Percentiles rank a stretch among this genome's conserved stretches.
Evolutionary conservation across 2,797 vertebrate species (phyloP).

Genomic region (Denticeps clupeoides): DNA sequence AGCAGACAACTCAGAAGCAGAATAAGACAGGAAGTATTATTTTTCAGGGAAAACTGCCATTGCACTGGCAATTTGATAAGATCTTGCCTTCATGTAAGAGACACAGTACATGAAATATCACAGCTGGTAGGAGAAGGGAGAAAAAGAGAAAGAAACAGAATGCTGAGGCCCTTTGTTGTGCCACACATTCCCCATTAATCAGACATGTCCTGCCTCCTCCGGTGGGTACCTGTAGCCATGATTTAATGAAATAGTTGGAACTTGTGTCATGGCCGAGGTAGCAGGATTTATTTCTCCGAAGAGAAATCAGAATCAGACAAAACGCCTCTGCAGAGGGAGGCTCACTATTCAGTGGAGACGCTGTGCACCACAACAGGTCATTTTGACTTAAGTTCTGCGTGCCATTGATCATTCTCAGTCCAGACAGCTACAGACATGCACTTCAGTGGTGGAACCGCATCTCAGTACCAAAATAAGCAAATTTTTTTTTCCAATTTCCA

Average conservation of each 20-base stretch:
- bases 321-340: constrained; percentile 10
- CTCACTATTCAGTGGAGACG: constrained; percentile 5
- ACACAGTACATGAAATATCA: neutral
- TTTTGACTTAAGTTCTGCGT: constrained; percentile 4
- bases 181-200: constrained; percentile 19
- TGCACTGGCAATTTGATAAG: constrained; percentile 10
- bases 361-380: constrained; percentile 12
- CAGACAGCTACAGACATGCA: neutral
- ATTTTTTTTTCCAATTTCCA: too few species aligned
- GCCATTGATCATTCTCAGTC: constrained; percentile 16
- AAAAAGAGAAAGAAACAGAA: neutral
- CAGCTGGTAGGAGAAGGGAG: neutral
- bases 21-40: constrained; percentile 9
- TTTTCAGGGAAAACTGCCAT: constrained; percentile 3
- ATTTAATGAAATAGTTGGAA: constrained; percentile 27
- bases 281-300: constrained; percentile 13
- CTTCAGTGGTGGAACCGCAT: neutral
- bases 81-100: constrained; percentile 12
- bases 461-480: too few species aligned
- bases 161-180: constrained; percentile 8
- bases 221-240: constrained; percentile 19
- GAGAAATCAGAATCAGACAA: constrained; percentile 9
- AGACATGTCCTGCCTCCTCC: constrained; percentile 12
- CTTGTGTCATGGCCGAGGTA: constrained; percentile 11
- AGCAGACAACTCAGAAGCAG: neutral